Evolutionary conservation across 2,888 invertebrate species (phyloP).

Genomic region (Oxyteleia sp.): DNA sequence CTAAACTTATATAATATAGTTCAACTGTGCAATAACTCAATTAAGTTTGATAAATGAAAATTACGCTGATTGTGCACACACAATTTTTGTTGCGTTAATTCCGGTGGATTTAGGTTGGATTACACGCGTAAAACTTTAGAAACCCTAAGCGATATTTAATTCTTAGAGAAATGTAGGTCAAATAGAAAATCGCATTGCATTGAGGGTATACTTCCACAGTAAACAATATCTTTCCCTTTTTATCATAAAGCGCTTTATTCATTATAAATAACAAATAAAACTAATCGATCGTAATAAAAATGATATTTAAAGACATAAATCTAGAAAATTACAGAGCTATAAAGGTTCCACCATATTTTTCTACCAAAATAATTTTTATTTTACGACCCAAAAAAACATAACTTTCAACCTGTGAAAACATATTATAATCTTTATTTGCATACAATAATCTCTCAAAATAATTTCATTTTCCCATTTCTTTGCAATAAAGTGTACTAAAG

Average conservation of each 20-base stretch:
- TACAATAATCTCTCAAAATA: too few relatives aligned
- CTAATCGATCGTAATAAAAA: slow-evolving; percentile 17
- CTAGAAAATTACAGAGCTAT: not conserved
- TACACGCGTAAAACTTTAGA: slow-evolving; percentile 80
- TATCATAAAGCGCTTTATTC: slow-evolving; percentile 32
- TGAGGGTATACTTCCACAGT: slow-evolving; percentile 34
- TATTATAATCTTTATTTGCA: too few relatives aligned
- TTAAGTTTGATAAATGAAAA: slow-evolving; percentile 25
- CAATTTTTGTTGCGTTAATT: slow-evolving; percentile 49
- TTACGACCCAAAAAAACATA: too few relatives aligned
- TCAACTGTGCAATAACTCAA: not conserved
- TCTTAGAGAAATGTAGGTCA: slow-evolving; percentile 76
- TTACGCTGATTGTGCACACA: slow-evolving; percentile 40
- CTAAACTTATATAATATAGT: not conserved
- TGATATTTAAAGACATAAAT: slow-evolving; percentile 13
- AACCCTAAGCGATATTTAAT: slow-evolving; percentile 78
- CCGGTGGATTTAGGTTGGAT: slow-evolving; percentile 80
- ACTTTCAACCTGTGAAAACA: too few relatives aligned
- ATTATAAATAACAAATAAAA: slow-evolving; percentile 32
- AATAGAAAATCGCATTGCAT: slow-evolving; percentile 69
- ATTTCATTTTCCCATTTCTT: too few relatives aligned
- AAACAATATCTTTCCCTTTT: slow-evolving; percentile 45
- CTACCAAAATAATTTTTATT: too few relatives aligned
- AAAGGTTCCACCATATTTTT: not conserved
- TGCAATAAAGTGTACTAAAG: not conserved